Evolutionary conservation across 2,113 vertebrate species (phyloP), one percentile per base, ranked within the genome.

Genomic region (Gavia stellata): DNA sequence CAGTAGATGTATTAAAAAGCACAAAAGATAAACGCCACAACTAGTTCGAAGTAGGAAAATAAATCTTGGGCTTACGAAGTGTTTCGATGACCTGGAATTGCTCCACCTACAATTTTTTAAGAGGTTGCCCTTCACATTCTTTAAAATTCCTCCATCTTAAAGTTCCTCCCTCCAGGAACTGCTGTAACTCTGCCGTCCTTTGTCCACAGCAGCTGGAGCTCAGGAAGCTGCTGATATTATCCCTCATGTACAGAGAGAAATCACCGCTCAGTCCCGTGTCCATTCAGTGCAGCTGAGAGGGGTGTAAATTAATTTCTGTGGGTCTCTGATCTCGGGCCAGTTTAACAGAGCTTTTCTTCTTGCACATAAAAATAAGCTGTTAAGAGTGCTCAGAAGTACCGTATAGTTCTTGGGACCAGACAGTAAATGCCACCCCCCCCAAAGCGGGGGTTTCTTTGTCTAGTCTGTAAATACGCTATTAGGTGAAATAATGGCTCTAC

Each of bases 121-220:
- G 95, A 94, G 77, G 67, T 86, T 63, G 91, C 91, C 87, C 84
- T 97, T 95, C 63, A 61, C 94, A 97, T 95, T 96, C 97, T 94
- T 96, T 90, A 67, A 66, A 91, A 96, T 91, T 96, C 95, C 94
- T 96, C 96, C 97, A 96, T 96, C 93, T 96, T 96, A 70, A 77
- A 90, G 71, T 96, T 96, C 81, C 95, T 97, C 87, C 92, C 94
- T 96, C 71, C 96, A 96, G 94, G 95, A 96, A 88, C 24, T 15
- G 12, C 91, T 90, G 96, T 72, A 70, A 47, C 91, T 95, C 81
- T 7, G 62, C 61, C 2, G 5, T 74, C 91, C 93, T 97, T 96
- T 96, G 96, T 97, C 81, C 67, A 10, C 89, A 83, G 87, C 96
- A 97, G 91, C 94, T 96, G 94, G 92, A 96, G 94, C 90, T 97